phyloP scores from a whole-genome alignment of 2,113 vertebrate genomes.

The Scytalopus superciliaris region DNA sequence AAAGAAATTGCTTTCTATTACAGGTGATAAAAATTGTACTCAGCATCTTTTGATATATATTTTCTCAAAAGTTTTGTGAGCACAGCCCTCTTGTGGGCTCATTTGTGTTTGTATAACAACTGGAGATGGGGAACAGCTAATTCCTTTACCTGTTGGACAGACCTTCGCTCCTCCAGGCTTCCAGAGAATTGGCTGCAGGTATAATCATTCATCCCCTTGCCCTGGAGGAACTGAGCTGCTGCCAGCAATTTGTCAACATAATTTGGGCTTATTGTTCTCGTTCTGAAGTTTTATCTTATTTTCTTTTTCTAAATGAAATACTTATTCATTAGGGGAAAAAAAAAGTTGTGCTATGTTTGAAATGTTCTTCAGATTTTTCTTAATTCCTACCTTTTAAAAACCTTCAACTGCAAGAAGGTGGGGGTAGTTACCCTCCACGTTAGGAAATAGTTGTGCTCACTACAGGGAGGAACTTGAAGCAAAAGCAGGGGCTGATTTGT shows the following conservation, averaged over 20 bases:
- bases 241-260: conserved; percentile 57
- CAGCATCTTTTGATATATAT: background rate
- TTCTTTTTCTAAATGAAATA: conserved; percentile 57
- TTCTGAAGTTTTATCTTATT: conserved; percentile 51
- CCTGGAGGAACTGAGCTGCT: conserved; percentile 8
- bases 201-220: conserved; percentile 10
- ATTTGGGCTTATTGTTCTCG: conserved; percentile 30
- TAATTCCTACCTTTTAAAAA: background rate
- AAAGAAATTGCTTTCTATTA: conserved; percentile 13
- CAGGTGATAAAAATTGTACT: conserved; percentile 37
- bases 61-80: conserved; percentile 50
- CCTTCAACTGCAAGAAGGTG: background rate
- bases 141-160: conserved; percentile 30
- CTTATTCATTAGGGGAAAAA: background rate
- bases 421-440: background rate
- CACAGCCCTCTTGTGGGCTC: conserved; percentile 67
- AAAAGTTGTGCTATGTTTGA: background rate
- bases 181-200: conserved; percentile 20
- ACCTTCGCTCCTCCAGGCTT: background rate
- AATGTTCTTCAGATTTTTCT: background rate
- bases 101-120: conserved; percentile 51
- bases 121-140: background rate
- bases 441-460: background rate
- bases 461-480: background rate
- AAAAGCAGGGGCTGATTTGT: background rate